Evolutionary conservation across 2,113 vertebrate genomes (phyloP).

Genomic region (Pseudorasbora parva): DNA sequence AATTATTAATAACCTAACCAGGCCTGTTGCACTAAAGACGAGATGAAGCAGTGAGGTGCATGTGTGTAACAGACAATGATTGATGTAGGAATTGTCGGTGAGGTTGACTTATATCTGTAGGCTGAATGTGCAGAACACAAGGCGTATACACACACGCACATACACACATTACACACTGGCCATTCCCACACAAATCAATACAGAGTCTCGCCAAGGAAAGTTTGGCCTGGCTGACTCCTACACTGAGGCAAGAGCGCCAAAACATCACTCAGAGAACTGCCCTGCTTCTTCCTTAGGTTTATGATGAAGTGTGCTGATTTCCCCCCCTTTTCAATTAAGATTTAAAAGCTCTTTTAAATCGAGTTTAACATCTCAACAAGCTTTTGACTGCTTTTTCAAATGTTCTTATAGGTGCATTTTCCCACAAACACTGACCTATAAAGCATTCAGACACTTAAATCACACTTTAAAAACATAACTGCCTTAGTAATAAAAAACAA

Average conservation of each 20-base stretch:
- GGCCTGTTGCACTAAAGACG: conserved; percentile 38
- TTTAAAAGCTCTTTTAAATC: too few species aligned
- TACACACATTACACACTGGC: conserved; percentile 37
- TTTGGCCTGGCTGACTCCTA: conserved; percentile 49
- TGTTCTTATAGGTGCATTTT: too few species aligned
- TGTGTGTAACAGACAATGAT: conserved; percentile 36
- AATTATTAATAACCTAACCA: conserved; percentile 35
- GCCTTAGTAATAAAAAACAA: too few species aligned
- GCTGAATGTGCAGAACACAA: conserved; percentile 9
- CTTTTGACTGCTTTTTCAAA: too few species aligned
- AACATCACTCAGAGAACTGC: conserved; percentile 41
- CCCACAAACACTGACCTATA: too few species aligned
- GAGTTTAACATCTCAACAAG: too few species aligned
- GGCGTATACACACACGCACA: not conserved
- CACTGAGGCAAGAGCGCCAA: conserved; percentile 24
- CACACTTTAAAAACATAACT: too few species aligned
- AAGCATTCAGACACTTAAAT: too few species aligned
- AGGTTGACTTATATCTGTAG: conserved; percentile 35
- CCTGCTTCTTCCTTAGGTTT: not conserved
- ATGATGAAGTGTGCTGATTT: not conserved
- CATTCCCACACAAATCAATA: conserved; percentile 62
- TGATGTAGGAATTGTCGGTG: conserved; percentile 34
- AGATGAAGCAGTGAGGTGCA: conserved; percentile 9
- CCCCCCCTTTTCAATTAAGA: too few species aligned
- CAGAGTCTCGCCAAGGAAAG: conserved; percentile 54